phyloP scores from a whole-genome alignment of 1,140 invertebrate genomes.

The Meteorus sp. region DNA sequence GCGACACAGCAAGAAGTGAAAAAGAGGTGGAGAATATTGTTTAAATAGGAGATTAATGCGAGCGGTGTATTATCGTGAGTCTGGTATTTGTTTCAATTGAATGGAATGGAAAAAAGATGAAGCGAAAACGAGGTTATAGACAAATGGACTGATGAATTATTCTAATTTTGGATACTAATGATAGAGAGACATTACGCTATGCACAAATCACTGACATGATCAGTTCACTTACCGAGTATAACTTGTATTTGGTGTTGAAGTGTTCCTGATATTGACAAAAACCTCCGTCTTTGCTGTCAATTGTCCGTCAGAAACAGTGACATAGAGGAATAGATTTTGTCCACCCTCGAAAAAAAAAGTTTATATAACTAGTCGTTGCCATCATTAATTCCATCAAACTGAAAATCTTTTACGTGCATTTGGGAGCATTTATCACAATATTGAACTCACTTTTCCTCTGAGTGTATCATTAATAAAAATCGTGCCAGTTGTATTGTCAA shows the following conservation, averaged over 20 bases:
- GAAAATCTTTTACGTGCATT: background rate
- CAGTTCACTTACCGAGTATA: background rate
- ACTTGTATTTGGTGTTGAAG: conserved; percentile 38
- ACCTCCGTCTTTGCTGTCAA: conserved; percentile 73
- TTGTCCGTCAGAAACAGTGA: conserved; percentile 70
- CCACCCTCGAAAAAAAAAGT: conserved; percentile 62
- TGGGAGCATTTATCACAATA: conserved; percentile 4
- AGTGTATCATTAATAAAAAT: conserved; percentile 73
- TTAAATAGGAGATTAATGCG: too few species aligned
- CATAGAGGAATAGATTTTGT: conserved; percentile 69
- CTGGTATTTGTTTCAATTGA: too few species aligned
- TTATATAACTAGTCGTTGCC: background rate
- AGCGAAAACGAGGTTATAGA: too few species aligned
- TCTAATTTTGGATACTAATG: background rate
- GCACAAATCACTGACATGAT: conserved; percentile 13
- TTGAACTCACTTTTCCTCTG: conserved; percentile 64
- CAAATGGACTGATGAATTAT: background rate
- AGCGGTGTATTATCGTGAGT: too few species aligned
- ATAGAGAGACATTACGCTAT: too few species aligned
- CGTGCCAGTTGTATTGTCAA: conserved; percentile 69
- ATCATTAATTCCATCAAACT: background rate
- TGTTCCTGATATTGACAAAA: conserved; percentile 64
- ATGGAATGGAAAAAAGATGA: background rate
- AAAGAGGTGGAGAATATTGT: too few species aligned
- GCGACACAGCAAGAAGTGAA: too few species aligned